These are phyloP conservation scores for Drosophila infuscata DNA, from an alignment of 2,888 invertebrate species.

Conservation along the genomic window DNA sequence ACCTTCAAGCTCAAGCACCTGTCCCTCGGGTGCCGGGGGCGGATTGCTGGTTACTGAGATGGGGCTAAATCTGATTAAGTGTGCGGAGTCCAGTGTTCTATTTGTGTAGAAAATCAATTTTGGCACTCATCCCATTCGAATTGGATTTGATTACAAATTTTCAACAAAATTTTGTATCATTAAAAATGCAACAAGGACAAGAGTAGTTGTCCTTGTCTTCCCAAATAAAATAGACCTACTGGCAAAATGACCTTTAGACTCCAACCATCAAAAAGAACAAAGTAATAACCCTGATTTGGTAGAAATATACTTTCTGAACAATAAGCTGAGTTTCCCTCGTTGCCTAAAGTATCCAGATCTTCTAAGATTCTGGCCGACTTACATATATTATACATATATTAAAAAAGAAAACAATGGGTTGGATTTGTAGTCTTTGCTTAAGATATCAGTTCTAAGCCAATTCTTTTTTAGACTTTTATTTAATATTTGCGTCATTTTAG, in stretches of 20 bases:
- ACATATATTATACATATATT: neutral
- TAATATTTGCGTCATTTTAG: neutral
- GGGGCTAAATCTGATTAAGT: conserved; percentile 26
- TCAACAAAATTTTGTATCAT: neutral
- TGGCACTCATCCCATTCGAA: conserved; percentile 15
- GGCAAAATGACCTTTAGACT: neutral
- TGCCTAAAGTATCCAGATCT: neutral
- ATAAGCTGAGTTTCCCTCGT: neutral
- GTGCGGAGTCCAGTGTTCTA: conserved; percentile 30
- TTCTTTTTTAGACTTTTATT: neutral
- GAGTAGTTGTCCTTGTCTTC: neutral
- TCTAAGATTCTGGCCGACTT: neutral
- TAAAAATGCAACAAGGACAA: neutral
- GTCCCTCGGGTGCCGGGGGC: neutral
- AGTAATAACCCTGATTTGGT: neutral
- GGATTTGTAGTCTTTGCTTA: neutral
- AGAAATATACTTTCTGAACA: neutral
- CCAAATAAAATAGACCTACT: neutral
- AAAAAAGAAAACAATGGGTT: neutral
- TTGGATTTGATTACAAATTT: neutral
- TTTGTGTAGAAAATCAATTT: conserved; percentile 58
- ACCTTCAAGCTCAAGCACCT: conserved; percentile 6
- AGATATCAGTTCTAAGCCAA: too few species aligned
- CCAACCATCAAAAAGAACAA: neutral
- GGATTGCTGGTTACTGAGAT: neutral